Conservation (phyloP, 2,888 invertebrate species). For the Arrhopalites spinosus region DNA sequence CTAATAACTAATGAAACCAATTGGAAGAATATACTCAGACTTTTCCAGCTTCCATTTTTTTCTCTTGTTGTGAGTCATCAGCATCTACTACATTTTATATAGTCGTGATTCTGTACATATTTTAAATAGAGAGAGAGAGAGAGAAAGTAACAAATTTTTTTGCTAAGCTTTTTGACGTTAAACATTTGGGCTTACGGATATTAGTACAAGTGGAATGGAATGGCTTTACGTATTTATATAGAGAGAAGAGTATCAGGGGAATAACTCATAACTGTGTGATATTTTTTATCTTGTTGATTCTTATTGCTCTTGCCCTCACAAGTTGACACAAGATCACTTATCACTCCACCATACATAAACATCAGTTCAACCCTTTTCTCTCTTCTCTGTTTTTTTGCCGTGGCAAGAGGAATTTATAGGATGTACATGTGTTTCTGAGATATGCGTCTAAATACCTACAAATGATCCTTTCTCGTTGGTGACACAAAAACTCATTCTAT, state of each 20-base stretch:
- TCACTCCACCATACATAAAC: conserved; percentile 12
- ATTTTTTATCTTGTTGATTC: conserved; percentile 30
- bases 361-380: neutral
- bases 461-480: too few relatives aligned
- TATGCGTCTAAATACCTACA: too few relatives aligned
- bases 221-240: neutral
- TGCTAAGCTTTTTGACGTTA: too few relatives aligned
- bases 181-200: too few relatives aligned
- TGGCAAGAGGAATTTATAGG: too few relatives aligned
- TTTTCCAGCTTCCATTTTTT: neutral
- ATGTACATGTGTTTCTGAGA: too few relatives aligned
- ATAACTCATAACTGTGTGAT: conserved; percentile 30
- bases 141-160: neutral
- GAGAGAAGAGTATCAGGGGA: conserved; percentile 11
- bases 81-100: neutral
- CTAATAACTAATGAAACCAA: too few relatives aligned
- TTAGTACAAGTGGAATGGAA: neutral
- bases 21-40: too few relatives aligned
- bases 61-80: neutral
- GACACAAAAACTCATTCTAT: too few relatives aligned
- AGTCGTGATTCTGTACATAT: neutral
- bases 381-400: neutral
- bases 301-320: conserved; percentile 25
- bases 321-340: conserved; percentile 30
- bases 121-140: neutral